A percentile compares a stretch with the other conserved stretches of the same genome.
Conservation (phyloP, 1,140 invertebrate species). For the Hydropsyche tenuis region DNA sequence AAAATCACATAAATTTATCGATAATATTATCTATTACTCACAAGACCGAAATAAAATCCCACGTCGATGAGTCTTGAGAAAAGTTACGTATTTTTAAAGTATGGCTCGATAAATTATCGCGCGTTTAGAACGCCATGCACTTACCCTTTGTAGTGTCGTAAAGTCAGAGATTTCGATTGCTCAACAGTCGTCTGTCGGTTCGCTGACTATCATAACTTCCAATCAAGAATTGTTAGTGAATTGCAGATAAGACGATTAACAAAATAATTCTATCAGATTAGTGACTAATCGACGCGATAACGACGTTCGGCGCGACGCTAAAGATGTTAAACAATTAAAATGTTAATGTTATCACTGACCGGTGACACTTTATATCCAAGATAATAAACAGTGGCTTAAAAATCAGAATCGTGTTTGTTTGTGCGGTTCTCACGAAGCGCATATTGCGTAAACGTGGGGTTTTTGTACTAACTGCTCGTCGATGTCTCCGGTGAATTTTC, state of each 20-base stretch:
- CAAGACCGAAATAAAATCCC: constrained; percentile 9
- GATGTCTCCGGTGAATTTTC: not conserved
- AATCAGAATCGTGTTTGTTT: not conserved
- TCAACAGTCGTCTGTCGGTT: not conserved
- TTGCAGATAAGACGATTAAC: constrained; percentile 24
- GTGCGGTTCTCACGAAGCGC: not conserved
- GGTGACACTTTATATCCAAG: not conserved
- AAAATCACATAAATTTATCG: constrained; percentile 26
- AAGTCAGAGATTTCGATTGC: constrained; percentile 4
- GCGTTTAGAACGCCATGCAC: not conserved
- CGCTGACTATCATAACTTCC: constrained; percentile 7
- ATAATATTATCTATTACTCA: constrained; percentile 26
- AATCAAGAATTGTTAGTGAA: constrained; percentile 20
- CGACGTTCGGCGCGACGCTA: not conserved
- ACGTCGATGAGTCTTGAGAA: not conserved
- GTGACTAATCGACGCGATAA: not conserved
- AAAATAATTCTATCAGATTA: constrained; percentile 20
- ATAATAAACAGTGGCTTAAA: not conserved
- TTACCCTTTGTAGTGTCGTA: constrained; percentile 18
- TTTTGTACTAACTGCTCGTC: not conserved
- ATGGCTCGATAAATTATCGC: constrained; percentile 3
- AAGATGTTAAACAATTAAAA: constrained; percentile 13
- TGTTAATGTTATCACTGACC: constrained; percentile 7
- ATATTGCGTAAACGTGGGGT: not conserved
- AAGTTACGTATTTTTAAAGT: not conserved